phyloP scores from a whole-genome alignment of 2,113 vertebrate genomes.

The Podilymbus podiceps region DNA sequence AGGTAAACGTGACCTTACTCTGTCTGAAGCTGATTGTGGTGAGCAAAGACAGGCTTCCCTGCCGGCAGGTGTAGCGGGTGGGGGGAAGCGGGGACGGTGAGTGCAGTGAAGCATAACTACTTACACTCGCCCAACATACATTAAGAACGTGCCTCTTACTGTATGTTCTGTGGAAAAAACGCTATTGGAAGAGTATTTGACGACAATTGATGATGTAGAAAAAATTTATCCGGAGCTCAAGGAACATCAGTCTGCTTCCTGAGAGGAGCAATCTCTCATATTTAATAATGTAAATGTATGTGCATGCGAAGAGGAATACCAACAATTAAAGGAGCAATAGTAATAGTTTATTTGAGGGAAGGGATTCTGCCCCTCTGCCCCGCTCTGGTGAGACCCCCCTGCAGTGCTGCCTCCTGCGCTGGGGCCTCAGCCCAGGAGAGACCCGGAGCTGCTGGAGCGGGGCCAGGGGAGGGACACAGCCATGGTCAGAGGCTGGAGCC shows the following conservation, averaged over 20 bases:
- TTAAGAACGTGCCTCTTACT: not conserved
- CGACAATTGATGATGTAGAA: not conserved
- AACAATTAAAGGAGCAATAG: not conserved
- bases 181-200: not conserved
- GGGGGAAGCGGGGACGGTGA: not conserved
- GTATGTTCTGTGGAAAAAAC: not conserved
- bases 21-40: not conserved
- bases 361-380: too few relatives aligned
- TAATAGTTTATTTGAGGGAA: not conserved
- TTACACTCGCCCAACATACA: not conserved
- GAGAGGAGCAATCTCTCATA: fast-evolving
- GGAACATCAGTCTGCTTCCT: not conserved
- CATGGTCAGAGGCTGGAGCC: too few relatives aligned
- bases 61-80: not conserved
- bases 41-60: not conserved
- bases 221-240: not conserved
- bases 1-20: not conserved
- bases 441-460: too few relatives aligned
- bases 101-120: not conserved
- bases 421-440: too few relatives aligned
- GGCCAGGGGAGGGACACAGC: too few relatives aligned
- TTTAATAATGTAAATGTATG: not conserved
- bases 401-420: too few relatives aligned
- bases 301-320: not conserved
- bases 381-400: too few relatives aligned